Percentiles rank a stretch among this genome's conserved stretches.
Evolutionary conservation across 2,888 invertebrate species (phyloP).

Genomic region (Pristionchus japonicus): DNA sequence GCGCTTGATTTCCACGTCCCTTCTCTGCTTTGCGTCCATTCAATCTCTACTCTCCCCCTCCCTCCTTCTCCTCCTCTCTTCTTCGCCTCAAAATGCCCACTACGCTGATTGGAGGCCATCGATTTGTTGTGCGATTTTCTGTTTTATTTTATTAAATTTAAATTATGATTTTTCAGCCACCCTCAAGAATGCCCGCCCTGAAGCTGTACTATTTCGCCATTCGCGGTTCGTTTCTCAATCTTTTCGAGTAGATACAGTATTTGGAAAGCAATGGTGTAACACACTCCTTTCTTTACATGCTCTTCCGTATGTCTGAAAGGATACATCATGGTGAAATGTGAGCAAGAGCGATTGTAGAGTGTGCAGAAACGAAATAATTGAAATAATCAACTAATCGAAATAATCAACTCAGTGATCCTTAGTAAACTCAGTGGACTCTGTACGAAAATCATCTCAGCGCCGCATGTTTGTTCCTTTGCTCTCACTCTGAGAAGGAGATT

Average conservation of each 20-base stretch:
- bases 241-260: too few relatives aligned
- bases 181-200: constrained; percentile 1
- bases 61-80: background rate
- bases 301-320: background rate
- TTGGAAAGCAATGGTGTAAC: too few relatives aligned
- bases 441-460: background rate
- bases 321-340: too few relatives aligned
- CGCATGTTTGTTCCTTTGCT: background rate
- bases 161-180: background rate
- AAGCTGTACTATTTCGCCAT: constrained; percentile 37
- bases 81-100: background rate
- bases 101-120: constrained; percentile 6
- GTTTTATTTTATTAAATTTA: background rate
- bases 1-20: background rate
- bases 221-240: background rate
- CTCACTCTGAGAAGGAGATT: background rate
- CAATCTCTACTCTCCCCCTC: background rate
- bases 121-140: background rate
- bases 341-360: too few relatives aligned
- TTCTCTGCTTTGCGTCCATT: background rate
- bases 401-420: background rate
- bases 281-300: background rate
- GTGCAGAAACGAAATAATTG: too few relatives aligned
- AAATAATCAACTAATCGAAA: too few relatives aligned
- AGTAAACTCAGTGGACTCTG: background rate